Base-by-base conservation (phyloP, 1,140 invertebrate species). In the Thalassaphorura encarpata region DNA sequence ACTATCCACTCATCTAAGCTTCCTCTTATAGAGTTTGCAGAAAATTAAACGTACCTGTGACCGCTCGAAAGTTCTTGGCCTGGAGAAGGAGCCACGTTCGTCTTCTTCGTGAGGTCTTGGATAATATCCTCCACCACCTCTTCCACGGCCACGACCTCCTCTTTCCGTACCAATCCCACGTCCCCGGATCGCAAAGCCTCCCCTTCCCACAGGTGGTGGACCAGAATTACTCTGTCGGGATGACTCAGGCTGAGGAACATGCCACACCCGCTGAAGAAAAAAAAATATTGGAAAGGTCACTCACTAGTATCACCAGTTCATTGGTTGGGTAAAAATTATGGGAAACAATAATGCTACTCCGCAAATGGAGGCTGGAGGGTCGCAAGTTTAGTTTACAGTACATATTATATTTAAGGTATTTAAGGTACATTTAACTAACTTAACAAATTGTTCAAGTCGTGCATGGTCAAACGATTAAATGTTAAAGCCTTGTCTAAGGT, bases 201-300 rank as follows among this genome's bases (percentile, higher is more conserved):
- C 60, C 15, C 66, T 47, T 28, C 61, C 63, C 56, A 55, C 54
- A 33, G 61, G 40, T 39, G 62, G 61, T 65, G 69, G 71, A 61
- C 70, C 69, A 51, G 70, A 55, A 24, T 56, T 39, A 4, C 43
- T 54, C 31, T 53, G 50, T 52, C 63, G 31, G 23, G 63, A 65
- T 13, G 63, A 65, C 36, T 65, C 63, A 5, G 63, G 63, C 47
- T 65, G 63, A 15, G 63, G 54, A 53, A 59, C 60, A 24, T 79
- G 75, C 77, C 80, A 78, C 54, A 76, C 70, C 36, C 77, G 69
- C 78, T 80, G 67, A 26, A 72, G n/a, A n/a, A 69, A 36, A 21
- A 21, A 43, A 51, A 51, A 43, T 43, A 23, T 18, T 11, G 19
- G 18, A 23, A 43, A 11, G 50, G 23, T 2, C 5, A 47, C 2